phyloP scores from a whole-genome alignment of 2,888 invertebrate species.

The Dynastes tityus region DNA sequence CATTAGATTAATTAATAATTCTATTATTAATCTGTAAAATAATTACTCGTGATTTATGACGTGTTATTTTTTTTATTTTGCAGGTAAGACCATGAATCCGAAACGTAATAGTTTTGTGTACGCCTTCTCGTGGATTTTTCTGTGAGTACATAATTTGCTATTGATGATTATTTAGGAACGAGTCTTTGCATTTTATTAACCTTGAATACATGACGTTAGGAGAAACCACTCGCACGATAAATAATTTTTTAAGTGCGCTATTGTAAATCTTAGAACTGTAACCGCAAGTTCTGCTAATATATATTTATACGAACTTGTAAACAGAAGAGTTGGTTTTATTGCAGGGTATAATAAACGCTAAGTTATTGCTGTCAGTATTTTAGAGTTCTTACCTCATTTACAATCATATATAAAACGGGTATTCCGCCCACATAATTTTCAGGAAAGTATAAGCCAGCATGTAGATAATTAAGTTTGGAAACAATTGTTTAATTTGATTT shows the following conservation, averaged over 20 bases:
- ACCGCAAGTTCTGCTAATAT: conserved; percentile 41
- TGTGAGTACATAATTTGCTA: conserved; percentile 46
- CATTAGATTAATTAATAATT: conserved; percentile 28
- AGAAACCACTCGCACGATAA: conserved; percentile 49
- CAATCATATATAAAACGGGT: no score
- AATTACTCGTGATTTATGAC: conserved; percentile 38
- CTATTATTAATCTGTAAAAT: neutral
- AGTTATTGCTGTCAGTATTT: conserved; percentile 29
- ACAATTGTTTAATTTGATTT: no score
- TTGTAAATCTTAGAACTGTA: conserved; percentile 45
- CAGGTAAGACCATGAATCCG: conserved; percentile 45
- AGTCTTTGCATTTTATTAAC: conserved; percentile 48
- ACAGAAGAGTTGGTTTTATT: conserved; percentile 13
- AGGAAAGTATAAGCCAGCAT: no score
- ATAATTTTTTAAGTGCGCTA: conserved; percentile 45
- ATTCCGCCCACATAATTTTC: no score
- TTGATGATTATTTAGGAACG: conserved; percentile 41
- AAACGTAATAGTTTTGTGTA: conserved; percentile 35
- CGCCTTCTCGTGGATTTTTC: conserved; percentile 37
- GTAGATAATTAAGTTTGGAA: no score
- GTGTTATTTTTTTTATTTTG: conserved; percentile 40
- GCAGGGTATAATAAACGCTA: conserved; percentile 29
- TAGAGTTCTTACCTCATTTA: conserved; percentile 18
- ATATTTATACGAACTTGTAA: conserved; percentile 31
- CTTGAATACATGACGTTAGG: conserved; percentile 46